Evolutionary conservation across 2,797 vertebrate species (phyloP).

Genomic region (Syndactyla subalaris): DNA sequence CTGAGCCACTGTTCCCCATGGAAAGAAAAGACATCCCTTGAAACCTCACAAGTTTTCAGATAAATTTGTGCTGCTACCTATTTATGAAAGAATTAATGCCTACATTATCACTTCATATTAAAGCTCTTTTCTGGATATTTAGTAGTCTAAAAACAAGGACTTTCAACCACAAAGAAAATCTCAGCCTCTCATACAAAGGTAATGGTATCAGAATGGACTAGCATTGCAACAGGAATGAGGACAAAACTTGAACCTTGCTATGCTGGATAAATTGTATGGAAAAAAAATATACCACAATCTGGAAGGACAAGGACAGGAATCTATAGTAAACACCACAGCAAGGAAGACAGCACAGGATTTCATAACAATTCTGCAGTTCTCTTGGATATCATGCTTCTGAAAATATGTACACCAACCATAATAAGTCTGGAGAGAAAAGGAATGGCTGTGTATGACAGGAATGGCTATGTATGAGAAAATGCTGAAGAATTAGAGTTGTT

Average conservation of each 20-base stretch:
- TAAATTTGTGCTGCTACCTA: background rate
- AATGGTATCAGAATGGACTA: background rate
- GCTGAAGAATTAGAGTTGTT: background rate
- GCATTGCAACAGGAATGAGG: background rate
- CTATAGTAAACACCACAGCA: background rate
- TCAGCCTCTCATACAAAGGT: rapidly evolving
- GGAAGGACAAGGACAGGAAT: background rate
- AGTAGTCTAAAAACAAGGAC: background rate
- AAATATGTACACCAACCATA: background rate
- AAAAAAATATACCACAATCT: background rate
- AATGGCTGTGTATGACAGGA: background rate
- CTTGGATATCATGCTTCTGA: background rate
- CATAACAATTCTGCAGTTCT: background rate
- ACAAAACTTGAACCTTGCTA: background rate
- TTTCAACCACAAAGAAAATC: background rate
- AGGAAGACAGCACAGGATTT: background rate
- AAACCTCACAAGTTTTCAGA: background rate
- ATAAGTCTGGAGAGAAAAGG: background rate
- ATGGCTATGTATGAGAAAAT: background rate
- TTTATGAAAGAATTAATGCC: background rate
- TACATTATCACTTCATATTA: background rate
- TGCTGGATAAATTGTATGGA: background rate
- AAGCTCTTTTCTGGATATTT: background rate
- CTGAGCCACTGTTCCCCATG: background rate
- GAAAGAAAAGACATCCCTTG: background rate